A percentile compares a stretch with the other conserved stretches of the same genome.
Evolutionary conservation across 2,113 vertebrate genomes (phyloP).

Genomic region (Zosterops hypoxanthus): DNA sequence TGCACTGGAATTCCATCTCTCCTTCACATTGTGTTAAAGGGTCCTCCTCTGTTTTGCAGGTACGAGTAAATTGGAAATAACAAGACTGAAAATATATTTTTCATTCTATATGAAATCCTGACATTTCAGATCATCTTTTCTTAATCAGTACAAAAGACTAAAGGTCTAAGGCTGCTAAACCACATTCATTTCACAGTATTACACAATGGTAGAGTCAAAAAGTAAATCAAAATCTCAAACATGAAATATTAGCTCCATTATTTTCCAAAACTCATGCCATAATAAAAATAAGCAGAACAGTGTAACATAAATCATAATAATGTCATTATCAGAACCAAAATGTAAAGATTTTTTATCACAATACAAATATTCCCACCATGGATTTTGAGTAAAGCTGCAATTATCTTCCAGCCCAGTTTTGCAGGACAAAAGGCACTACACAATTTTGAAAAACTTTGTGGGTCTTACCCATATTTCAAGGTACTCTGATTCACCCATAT

Average conservation of each 20-base stretch:
- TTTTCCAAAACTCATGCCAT: background rate
- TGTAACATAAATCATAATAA: background rate
- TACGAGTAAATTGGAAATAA: background rate
- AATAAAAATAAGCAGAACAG: background rate
- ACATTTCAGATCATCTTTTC: background rate
- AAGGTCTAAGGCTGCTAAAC: background rate
- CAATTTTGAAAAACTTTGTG: background rate
- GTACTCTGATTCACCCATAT: background rate
- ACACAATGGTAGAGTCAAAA: background rate
- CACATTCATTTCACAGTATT: background rate
- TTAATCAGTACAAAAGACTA: background rate
- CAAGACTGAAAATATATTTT: background rate
- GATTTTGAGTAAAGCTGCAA: background rate
- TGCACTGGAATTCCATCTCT: background rate
- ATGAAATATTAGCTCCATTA: background rate
- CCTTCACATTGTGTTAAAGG: background rate
- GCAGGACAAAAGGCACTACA: background rate
- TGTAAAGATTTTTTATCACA: background rate
- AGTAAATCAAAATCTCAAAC: background rate
- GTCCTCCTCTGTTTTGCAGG: background rate
- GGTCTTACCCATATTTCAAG: background rate
- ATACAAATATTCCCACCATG: background rate
- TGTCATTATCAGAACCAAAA: background rate
- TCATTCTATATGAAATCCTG: background rate
- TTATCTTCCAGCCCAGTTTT: background rate